A percentile compares a stretch with the other conserved stretches of the same genome.
These are phyloP conservation scores for Thomomys bottae DNA, from an alignment of 2,113 vertebrate genomes.

Conservation along the genomic window DNA sequence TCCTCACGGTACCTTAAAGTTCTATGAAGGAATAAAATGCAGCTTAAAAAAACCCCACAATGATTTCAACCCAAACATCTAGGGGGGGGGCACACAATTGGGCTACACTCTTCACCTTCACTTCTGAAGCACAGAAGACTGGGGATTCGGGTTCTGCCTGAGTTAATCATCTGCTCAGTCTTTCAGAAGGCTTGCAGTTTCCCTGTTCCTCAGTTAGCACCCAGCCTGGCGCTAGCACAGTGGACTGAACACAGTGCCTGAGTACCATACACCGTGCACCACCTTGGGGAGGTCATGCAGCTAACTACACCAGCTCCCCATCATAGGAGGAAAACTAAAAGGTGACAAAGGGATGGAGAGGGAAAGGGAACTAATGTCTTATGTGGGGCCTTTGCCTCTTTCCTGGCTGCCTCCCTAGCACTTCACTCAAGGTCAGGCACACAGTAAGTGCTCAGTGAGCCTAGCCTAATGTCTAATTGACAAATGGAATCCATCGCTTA, in stretches of 20 bases:
- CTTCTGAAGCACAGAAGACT: too few species aligned
- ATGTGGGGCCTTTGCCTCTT: not conserved
- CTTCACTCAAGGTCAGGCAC: not conserved
- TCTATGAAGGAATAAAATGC: not conserved
- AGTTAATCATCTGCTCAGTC: too few species aligned
- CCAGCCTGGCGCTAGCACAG: too few species aligned
- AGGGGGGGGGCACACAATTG: too few species aligned
- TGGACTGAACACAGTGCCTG: not conserved
- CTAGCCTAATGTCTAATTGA: not conserved
- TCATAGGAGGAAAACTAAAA: not conserved
- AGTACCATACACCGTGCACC: too few species aligned
- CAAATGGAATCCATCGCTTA: not conserved
- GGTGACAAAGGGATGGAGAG: not conserved
- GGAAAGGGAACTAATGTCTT: fast-evolving
- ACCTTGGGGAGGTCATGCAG: too few species aligned
- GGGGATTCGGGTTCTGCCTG: fast-evolving
- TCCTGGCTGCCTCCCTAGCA: not conserved
- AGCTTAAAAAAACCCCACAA: too few species aligned
- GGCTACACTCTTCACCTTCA: fast-evolving
- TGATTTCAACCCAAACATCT: not conserved
- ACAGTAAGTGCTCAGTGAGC: not conserved
- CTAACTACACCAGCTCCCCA: too few species aligned
- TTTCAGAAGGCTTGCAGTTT: fast-evolving
- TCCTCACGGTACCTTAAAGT: not conserved
- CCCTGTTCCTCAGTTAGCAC: fast-evolving